Percentiles rank a stretch among this genome's conserved stretches.
phyloP scores from a whole-genome alignment of 2,888 invertebrate genomes.

The Leptinotarsa rubiginosa region DNA sequence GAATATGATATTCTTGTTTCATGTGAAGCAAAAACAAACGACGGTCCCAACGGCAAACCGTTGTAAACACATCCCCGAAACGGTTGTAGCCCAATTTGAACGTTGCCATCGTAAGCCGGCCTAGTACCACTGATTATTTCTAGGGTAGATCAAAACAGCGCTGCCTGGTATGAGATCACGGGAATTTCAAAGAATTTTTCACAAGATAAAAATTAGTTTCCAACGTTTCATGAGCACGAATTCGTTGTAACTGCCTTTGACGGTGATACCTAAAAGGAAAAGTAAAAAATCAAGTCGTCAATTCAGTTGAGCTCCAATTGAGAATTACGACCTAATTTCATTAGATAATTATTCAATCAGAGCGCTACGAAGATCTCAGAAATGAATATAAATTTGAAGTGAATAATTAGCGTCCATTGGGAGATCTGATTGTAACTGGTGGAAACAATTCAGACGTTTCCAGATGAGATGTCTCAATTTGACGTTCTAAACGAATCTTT shows the following conservation, averaged over 20 bases:
- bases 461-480: background rate
- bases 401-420: background rate
- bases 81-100: no score
- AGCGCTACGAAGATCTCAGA: background rate
- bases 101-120: no score
- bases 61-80: no score
- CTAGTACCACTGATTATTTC: no score
- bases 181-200: no score
- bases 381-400: background rate
- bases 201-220: no score
- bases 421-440: constrained; percentile 1
- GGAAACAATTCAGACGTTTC: background rate
- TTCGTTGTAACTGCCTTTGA: background rate
- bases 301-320: background rate
- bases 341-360: constrained; percentile 6
- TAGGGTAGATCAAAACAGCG: no score
- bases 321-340: background rate
- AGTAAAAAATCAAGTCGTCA: background rate
- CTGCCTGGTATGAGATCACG: no score
- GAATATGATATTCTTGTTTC: no score
- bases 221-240: background rate
- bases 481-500: background rate
- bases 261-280: background rate
- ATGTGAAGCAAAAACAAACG: no score
- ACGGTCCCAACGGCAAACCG: no score